These are phyloP conservation scores for Drosophila novamexicana DNA, from an alignment of 1,140 invertebrate genomes.

Conservation along the genomic window DNA sequence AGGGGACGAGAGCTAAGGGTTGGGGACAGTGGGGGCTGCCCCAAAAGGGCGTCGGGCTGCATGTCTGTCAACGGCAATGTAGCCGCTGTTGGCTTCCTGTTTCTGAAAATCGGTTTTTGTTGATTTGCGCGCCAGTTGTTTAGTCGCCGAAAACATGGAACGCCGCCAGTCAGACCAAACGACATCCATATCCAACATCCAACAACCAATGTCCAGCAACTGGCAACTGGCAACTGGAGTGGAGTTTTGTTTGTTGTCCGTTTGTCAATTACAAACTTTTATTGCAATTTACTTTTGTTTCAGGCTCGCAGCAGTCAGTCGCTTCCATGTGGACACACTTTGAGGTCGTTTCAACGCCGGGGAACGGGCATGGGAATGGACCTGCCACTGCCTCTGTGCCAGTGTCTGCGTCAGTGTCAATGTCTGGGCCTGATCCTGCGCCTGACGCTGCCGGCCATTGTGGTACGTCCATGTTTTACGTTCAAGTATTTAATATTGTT, in stretches of 20 bases:
- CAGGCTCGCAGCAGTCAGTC: conserved; percentile 56
- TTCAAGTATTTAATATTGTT: conserved; percentile 83
- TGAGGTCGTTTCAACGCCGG: conserved; percentile 59
- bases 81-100: conserved; percentile 60
- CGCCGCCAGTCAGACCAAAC: conserved; percentile 4
- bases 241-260: conserved; percentile 82
- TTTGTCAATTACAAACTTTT: conserved; percentile 83
- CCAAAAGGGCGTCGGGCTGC: conserved; percentile 25
- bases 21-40: too few relatives aligned
- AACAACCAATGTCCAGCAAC: conserved; percentile 38
- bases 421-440: conserved; percentile 24
- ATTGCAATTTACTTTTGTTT: conserved; percentile 83
- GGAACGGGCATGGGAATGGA: neutral
- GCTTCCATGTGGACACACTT: conserved; percentile 45
- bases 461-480: conserved; percentile 60
- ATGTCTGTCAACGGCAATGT: conserved; percentile 54
- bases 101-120: conserved; percentile 82
- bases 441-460: conserved; percentile 35
- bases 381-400: neutral
- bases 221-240: conserved; percentile 52
- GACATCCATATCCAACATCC: conserved; percentile 16
- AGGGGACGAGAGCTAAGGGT: conserved; percentile 2
- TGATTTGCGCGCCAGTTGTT: conserved; percentile 77
- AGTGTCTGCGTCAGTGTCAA: conserved; percentile 2
- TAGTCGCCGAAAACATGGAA: conserved; percentile 63